Evolutionary conservation across 2,888 invertebrate species (phyloP).

Genomic region (Metacarcinus magister): DNA sequence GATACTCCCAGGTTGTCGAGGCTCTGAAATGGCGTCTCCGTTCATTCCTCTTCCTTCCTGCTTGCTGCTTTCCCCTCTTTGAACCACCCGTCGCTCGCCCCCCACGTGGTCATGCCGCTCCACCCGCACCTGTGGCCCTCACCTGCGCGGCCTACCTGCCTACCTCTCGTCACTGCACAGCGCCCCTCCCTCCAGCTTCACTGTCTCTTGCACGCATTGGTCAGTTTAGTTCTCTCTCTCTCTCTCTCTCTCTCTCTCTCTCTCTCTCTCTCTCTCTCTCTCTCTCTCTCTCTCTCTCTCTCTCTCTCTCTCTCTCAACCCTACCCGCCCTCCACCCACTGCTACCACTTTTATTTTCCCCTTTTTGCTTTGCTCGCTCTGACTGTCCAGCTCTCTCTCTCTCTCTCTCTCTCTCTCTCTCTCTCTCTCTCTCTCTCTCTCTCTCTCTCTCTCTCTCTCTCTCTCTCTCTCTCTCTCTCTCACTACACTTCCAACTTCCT

Average conservation of each 20-base stretch:
- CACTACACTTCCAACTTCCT: slow-evolving; percentile 7
- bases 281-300: neutral
- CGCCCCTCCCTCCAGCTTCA: neutral
- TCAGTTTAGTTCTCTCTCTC: neutral
- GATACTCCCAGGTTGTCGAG: neutral
- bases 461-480: neutral
- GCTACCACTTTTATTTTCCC: no score
- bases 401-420: neutral
- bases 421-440: slow-evolving; percentile 37
- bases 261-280: neutral
- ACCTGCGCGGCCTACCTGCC: slow-evolving; percentile 1
- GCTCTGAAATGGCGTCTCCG: neutral
- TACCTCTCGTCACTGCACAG: slow-evolving; percentile 43
- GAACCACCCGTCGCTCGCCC: neutral
- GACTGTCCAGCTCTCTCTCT: neutral
- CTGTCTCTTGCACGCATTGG: neutral
- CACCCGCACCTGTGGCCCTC: slow-evolving; percentile 27
- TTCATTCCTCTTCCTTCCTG: neutral
- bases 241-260: slow-evolving; percentile 31
- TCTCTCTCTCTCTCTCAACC: neutral
- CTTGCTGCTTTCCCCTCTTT: neutral
- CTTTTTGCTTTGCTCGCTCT: neutral
- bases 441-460: slow-evolving; percentile 1
- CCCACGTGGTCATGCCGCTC: neutral
- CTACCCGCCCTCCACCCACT: no score